A percentile compares a stretch with the other conserved stretches of the same genome.
Evolutionary conservation across 2,113 vertebrate genomes (phyloP).

Genomic region (Brachypodius melanocephalos): DNA sequence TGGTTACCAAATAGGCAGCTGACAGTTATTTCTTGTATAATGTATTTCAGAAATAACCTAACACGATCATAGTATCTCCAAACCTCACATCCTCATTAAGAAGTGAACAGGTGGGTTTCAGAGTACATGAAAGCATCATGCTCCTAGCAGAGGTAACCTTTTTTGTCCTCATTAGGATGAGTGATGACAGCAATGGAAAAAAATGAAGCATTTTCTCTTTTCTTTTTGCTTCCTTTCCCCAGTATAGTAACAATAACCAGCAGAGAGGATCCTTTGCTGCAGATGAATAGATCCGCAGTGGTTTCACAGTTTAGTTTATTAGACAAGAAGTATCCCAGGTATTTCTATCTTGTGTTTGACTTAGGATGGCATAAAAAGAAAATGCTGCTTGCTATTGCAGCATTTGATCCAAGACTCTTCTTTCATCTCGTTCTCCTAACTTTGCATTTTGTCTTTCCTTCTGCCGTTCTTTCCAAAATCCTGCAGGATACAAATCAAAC

Average conservation of each 20-base stretch:
- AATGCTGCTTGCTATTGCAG: conserved; percentile 3
- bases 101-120: conserved; percentile 65
- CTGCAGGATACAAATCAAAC: conserved; percentile 15
- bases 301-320: conserved; percentile 41
- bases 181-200: conserved; percentile 64
- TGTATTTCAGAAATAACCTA: conserved; percentile 58
- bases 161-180: conserved; percentile 68
- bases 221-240: conserved; percentile 40
- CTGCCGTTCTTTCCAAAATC: neutral
- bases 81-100: conserved; percentile 68
- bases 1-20: conserved; percentile 45
- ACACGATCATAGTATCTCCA: conserved; percentile 42
- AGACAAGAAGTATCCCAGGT: conserved; percentile 36
- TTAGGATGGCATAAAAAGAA: conserved; percentile 27
- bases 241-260: conserved; percentile 59
- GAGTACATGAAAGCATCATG: conserved; percentile 61
- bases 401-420: conserved; percentile 23
- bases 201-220: conserved; percentile 50
- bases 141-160: conserved; percentile 64
- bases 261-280: conserved; percentile 26
- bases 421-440: conserved; percentile 15
- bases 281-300: conserved; percentile 20
- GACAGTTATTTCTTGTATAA: conserved; percentile 46
- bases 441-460: conserved; percentile 4
- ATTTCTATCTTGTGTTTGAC: conserved; percentile 26